A percentile compares a stretch with the other conserved stretches of the same genome.
Evolutionary conservation across 1,140 invertebrate genomes (phyloP).

Genomic region (Drosophila nikananu): DNA sequence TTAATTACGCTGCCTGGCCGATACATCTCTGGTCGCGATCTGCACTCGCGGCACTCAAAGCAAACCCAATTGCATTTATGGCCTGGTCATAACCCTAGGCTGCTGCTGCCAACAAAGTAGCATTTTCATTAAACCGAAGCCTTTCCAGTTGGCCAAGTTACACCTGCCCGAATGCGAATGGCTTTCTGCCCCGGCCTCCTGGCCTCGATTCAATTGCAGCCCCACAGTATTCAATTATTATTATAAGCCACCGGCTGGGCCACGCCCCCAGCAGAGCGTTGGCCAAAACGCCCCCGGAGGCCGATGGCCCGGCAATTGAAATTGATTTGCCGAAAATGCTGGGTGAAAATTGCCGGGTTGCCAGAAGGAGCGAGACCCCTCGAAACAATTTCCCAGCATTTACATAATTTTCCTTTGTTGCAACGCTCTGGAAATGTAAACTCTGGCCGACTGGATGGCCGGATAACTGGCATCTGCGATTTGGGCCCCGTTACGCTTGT

Average conservation of each 20-base stretch:
- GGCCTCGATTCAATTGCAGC: constrained; percentile 40
- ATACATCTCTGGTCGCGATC: not conserved
- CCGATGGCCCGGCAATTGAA: constrained; percentile 42
- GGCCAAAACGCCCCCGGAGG: constrained; percentile 14
- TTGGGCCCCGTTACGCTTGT: constrained; percentile 65
- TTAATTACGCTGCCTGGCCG: not conserved
- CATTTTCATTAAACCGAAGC: constrained; percentile 50
- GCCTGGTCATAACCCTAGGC: constrained; percentile 39
- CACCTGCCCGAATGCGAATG: constrained; percentile 47
- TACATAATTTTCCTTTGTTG: constrained; percentile 78
- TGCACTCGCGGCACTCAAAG: constrained; percentile 4
- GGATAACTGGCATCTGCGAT: constrained; percentile 37
- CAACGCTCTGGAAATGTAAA: constrained; percentile 48
- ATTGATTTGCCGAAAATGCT: constrained; percentile 76
- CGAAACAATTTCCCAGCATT: constrained; percentile 78
- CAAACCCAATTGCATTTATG: constrained; percentile 51
- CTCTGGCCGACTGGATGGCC: constrained; percentile 16
- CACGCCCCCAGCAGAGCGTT: constrained; percentile 28
- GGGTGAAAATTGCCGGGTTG: constrained; percentile 61
- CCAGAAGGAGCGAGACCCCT: not conserved
- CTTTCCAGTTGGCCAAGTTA: constrained; percentile 63
- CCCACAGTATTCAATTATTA: constrained; percentile 79
- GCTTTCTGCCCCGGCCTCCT: not conserved
- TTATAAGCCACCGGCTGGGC: constrained; percentile 65
- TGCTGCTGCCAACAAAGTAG: constrained; percentile 37